These are phyloP conservation scores for Peromyscus leucopus DNA, from an alignment of 2,113 vertebrate genomes.

Conservation along the genomic window DNA sequence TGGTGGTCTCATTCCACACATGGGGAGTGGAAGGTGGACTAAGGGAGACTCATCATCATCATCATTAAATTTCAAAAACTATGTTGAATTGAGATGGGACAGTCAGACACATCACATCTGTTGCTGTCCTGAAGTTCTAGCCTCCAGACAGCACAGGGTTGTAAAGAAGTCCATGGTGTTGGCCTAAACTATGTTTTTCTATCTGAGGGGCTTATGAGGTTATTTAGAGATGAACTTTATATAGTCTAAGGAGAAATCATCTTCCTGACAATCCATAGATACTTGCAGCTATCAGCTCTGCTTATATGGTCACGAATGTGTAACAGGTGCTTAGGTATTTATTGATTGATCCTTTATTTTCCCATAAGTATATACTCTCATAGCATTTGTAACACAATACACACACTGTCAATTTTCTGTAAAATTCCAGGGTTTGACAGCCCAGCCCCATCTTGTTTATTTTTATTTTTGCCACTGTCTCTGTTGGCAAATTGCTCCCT, in stretches of 20 bases:
- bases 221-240: no score
- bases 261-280: no score
- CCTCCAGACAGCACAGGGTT: no score
- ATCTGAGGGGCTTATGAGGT: no score
- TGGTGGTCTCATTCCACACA: fast-evolving
- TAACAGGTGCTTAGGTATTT: constrained; percentile 49
- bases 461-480: background rate
- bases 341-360: constrained; percentile 55
- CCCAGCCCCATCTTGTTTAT: background rate
- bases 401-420: constrained; percentile 15
- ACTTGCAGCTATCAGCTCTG: background rate
- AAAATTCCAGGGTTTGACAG: background rate
- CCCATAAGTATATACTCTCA: constrained; percentile 6
- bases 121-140: no score
- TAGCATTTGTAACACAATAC: background rate
- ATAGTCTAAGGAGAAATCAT: no score
- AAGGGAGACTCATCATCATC: background rate
- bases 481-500: background rate
- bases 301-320: background rate
- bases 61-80: background rate
- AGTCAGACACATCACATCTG: fast-evolving
- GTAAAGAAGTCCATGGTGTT: no score
- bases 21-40: background rate
- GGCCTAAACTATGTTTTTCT: no score
- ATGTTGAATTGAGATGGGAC: background rate